phyloP scores from a whole-genome alignment of 2,888 invertebrate species.

The Rhabditoides inermis region DNA sequence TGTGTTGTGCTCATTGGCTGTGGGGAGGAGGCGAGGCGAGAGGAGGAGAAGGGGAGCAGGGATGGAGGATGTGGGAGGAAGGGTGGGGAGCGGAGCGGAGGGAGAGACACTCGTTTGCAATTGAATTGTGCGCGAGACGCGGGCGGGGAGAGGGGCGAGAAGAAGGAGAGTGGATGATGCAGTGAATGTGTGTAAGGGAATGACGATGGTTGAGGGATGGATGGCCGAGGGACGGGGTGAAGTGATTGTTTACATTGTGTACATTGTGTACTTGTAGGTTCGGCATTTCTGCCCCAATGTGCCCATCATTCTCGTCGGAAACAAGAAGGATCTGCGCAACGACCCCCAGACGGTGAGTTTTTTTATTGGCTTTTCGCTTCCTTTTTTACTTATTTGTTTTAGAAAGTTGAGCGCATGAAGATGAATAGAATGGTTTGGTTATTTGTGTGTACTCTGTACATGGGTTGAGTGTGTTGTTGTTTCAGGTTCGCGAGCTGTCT shows the following conservation, averaged over 20 bases:
- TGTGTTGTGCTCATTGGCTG: neutral
- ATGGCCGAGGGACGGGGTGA: neutral
- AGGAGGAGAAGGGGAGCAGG: too few relatives aligned
- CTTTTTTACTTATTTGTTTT: too few relatives aligned
- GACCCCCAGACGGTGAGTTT: slow-evolving; percentile 51
- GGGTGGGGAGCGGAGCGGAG: neutral
- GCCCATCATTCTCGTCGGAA: slow-evolving; percentile 95
- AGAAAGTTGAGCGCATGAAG: too few relatives aligned
- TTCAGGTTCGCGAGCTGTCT: slow-evolving; percentile 62
- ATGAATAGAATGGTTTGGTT: too few relatives aligned
- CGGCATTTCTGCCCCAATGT: slow-evolving; percentile 95
- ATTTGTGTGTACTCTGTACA: too few relatives aligned
- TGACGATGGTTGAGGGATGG: neutral
- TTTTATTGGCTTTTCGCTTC: too few relatives aligned
- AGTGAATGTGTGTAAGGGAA: neutral
- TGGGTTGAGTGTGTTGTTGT: neutral
- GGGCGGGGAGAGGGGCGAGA: neutral
- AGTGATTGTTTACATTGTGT: neutral
- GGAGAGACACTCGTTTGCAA: neutral
- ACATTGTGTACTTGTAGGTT: slow-evolving; percentile 41
- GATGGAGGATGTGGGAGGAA: neutral
- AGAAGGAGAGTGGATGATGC: neutral
- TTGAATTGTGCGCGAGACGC: neutral
- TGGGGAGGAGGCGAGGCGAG: neutral
- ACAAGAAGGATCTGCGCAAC: slow-evolving; percentile 70